phyloP scores from a whole-genome alignment of 1,140 invertebrate genomes.

The Muscidifurax raptorellus region DNA sequence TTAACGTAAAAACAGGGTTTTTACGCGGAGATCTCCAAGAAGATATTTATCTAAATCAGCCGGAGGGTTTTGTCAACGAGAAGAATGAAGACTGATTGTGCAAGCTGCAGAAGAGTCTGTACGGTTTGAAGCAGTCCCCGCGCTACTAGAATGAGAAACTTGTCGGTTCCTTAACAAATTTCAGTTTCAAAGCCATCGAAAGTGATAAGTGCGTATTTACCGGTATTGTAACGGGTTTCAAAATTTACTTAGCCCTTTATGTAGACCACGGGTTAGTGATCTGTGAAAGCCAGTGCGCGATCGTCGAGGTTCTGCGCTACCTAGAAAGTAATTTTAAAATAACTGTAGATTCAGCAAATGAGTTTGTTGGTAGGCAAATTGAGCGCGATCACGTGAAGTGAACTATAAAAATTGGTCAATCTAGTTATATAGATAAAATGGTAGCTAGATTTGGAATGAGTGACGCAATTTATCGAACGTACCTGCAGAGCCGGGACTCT shows the following conservation, averaged over 20 bases:
- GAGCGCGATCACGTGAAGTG: constrained; percentile 50
- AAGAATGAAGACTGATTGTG: background rate
- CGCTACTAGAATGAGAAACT: constrained; percentile 60
- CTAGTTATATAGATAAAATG: too few species aligned
- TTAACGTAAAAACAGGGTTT: constrained; percentile 60
- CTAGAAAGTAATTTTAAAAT: constrained; percentile 56
- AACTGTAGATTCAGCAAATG: background rate
- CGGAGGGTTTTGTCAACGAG: constrained; percentile 56
- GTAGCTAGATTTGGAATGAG: constrained; percentile 19
- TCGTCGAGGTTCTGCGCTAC: constrained; percentile 52
- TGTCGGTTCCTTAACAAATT: constrained; percentile 56
- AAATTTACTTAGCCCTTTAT: constrained; percentile 58
- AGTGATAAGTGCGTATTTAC: constrained; percentile 60
- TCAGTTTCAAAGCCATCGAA: constrained; percentile 54
- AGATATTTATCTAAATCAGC: constrained; percentile 61
- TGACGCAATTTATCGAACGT: constrained; percentile 11
- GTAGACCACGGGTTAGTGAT: constrained; percentile 60
- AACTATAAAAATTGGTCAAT: constrained; percentile 18
- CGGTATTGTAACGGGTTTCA: constrained; percentile 47
- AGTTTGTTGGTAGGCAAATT: constrained; percentile 59
- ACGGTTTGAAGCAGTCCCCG: constrained; percentile 54
- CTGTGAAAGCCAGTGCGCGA: constrained; percentile 18
- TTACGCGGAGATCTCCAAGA: constrained; percentile 59
- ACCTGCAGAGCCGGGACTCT: constrained; percentile 15
- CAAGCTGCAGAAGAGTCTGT: constrained; percentile 24